Evolutionary conservation across 2,113 vertebrate genomes (phyloP), one percentile per base, ranked within the genome.

Genomic region (Mirza zaza): DNA sequence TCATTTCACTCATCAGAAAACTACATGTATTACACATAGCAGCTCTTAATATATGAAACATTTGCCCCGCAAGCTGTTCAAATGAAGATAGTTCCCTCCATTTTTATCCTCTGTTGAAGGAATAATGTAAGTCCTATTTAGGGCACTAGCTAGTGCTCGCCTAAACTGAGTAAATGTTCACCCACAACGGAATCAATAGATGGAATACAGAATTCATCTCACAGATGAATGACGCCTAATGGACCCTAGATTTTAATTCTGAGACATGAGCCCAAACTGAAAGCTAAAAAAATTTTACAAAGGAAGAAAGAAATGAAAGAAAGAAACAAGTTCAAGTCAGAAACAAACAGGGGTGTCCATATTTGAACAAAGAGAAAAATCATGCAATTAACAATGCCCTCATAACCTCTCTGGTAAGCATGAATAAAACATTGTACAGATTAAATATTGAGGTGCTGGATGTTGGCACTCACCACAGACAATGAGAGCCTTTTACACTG

Each of bases 401-500:
- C 25, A 81, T 80, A 96, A 93, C 83, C 84, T 93, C 39, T 93
- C 83, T 90, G 71, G 87, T 93, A 25, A 95, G 27, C 42, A 95
- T 92, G 91, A 97, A 96, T 96, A 92, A 97, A 98, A 97, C 52
- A 98, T 96, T 86, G 63, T 39, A 97, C 79, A 68, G 87, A 91
- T 97, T 93, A 98, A 97, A 97, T 97, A 98, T 82, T 96, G 96
- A 97, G 96, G 70, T 45, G 42, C 45, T 97, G 55, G n/a, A 36
- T 96, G 50, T 63, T 95, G 90, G 81, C 9, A 32, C 96, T 98
- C 90, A 97, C 81, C 71, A 91, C 65, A 93, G 87, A 97, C 96
- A 97, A 76, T 29, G 87, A 90, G 94, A 98, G 36, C 7, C 3
- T 87, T 97, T 98, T 80, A 96, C 42, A n/a, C 0, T 0, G n/a